phyloP scores from a whole-genome alignment of 2,888 invertebrate genomes.

The Phorcus lineatus region DNA sequence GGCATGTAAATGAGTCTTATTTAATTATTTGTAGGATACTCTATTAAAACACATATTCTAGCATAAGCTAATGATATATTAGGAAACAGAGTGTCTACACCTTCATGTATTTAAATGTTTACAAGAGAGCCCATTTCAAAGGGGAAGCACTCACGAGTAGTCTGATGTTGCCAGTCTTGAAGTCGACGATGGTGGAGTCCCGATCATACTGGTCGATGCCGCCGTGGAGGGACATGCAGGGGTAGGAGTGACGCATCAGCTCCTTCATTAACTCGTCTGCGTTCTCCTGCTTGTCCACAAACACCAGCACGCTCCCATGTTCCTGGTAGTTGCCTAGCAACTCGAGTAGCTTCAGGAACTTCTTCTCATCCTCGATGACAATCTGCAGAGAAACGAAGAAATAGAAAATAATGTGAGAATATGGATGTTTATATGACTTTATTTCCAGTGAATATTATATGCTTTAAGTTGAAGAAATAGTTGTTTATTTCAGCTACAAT shows the following conservation, averaged over 20 bases:
- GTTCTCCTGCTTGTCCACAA: constrained; percentile 98
- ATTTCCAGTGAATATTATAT: too few relatives aligned
- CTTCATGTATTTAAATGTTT: too few relatives aligned
- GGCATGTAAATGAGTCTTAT: too few relatives aligned
- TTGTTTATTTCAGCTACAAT: too few relatives aligned
- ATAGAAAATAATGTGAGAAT: background rate
- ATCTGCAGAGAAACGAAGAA: constrained; percentile 57
- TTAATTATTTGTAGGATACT: too few relatives aligned
- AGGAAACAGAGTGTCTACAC: too few relatives aligned
- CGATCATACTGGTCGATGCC: constrained; percentile 99
- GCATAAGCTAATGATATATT: too few relatives aligned
- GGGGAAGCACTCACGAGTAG: constrained; percentile 81
- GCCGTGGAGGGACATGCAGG: constrained; percentile 97
- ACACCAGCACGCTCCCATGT: constrained; percentile 94
- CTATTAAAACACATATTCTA: too few relatives aligned
- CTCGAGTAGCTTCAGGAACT: constrained; percentile 97
- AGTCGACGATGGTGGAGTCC: constrained; percentile 97
- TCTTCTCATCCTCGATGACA: constrained; percentile 95
- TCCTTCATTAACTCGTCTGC: constrained; percentile 91
- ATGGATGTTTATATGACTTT: too few relatives aligned
- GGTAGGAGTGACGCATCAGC: constrained; percentile 96
- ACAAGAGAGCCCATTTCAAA: too few relatives aligned
- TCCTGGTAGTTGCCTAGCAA: constrained; percentile 96
- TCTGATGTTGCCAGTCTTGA: constrained; percentile 93
- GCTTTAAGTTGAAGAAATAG: too few relatives aligned